Evolutionary conservation across 2,888 invertebrate genomes (phyloP).

Genomic region (Drosophila mulleri): DNA sequence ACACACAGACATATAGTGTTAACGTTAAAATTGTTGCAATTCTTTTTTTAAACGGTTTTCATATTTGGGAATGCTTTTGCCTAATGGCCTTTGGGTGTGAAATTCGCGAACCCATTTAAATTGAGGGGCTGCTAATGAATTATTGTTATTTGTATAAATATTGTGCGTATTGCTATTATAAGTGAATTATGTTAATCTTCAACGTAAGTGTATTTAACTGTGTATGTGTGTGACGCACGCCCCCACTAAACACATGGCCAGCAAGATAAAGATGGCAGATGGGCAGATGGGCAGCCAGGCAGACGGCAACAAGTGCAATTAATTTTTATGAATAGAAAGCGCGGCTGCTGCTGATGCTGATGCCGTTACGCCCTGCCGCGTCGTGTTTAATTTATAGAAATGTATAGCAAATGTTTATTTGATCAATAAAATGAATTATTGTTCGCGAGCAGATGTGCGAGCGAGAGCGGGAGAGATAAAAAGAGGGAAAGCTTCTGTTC

Average conservation of each 20-base stretch:
- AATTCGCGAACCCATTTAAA: constrained; percentile 29
- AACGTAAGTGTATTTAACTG: constrained; percentile 27
- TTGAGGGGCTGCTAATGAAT: constrained; percentile 58
- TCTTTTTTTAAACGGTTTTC: constrained; percentile 15
- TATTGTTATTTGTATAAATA: constrained; percentile 64
- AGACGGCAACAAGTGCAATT: constrained; percentile 74
- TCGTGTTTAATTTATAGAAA: constrained; percentile 78
- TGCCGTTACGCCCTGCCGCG: constrained; percentile 63
- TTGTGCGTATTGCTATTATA: constrained; percentile 54
- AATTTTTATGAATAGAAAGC: constrained; percentile 78
- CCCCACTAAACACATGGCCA: constrained; percentile 46
- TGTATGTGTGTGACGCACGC: constrained; percentile 42
- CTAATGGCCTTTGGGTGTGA: constrained; percentile 31
- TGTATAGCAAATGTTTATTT: constrained; percentile 79
- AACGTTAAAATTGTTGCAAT: constrained; percentile 6
- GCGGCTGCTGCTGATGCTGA: constrained; percentile 35
- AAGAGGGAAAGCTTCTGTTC: constrained; percentile 19
- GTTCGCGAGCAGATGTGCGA: constrained; percentile 43
- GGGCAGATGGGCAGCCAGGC: constrained; percentile 24
- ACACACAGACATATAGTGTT: neutral
- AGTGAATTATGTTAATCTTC: constrained; percentile 61
- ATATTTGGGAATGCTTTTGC: constrained; percentile 11
- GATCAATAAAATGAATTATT: constrained; percentile 78
- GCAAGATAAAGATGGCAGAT: constrained; percentile 22
- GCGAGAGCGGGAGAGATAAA: neutral